A percentile compares a stretch with the other conserved stretches of the same genome.
phyloP scores from a whole-genome alignment of 2,888 invertebrate genomes.

The Dyspetes luteomarginatus region DNA sequence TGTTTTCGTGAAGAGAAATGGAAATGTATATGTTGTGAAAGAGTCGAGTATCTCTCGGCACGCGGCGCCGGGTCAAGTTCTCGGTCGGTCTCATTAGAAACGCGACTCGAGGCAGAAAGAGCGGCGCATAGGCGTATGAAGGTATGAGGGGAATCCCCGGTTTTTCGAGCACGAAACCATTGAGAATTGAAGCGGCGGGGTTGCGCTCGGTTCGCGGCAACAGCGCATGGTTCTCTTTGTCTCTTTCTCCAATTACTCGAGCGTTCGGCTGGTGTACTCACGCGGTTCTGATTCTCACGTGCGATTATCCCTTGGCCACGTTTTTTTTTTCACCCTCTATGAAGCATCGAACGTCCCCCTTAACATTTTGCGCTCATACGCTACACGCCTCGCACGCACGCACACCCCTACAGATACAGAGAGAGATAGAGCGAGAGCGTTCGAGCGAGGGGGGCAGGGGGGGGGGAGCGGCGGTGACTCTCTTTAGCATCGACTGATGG shows the following conservation, averaged over 20 bases:
- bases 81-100: slow-evolving; percentile 81
- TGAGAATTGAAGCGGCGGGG: slow-evolving; percentile 8
- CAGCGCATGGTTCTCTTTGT: too few species aligned
- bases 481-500: slow-evolving; percentile 51
- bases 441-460: too few species aligned
- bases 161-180: slow-evolving; percentile 63
- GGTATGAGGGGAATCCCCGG: slow-evolving; percentile 60
- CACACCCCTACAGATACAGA: neutral
- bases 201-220: slow-evolving; percentile 37
- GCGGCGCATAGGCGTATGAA: slow-evolving; percentile 19
- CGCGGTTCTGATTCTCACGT: slow-evolving; percentile 75
- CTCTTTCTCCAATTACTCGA: slow-evolving; percentile 77
- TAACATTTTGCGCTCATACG: too few species aligned
- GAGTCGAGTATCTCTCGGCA: slow-evolving; percentile 64
- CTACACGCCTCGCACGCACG: slow-evolving; percentile 65
- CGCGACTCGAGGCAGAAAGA: slow-evolving; percentile 70
- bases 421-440: too few species aligned
- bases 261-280: slow-evolving; percentile 69
- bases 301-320: slow-evolving; percentile 68
- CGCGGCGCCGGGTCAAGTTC: slow-evolving; percentile 80
- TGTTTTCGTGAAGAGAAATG: neutral
- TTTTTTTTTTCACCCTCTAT: slow-evolving; percentile 8
- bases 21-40: slow-evolving; percentile 36
- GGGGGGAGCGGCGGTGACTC: too few species aligned
- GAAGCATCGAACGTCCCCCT: too few species aligned